Evolutionary conservation across 2,113 vertebrate species (phyloP).

Genomic region (Grammomys dolichurus): DNA sequence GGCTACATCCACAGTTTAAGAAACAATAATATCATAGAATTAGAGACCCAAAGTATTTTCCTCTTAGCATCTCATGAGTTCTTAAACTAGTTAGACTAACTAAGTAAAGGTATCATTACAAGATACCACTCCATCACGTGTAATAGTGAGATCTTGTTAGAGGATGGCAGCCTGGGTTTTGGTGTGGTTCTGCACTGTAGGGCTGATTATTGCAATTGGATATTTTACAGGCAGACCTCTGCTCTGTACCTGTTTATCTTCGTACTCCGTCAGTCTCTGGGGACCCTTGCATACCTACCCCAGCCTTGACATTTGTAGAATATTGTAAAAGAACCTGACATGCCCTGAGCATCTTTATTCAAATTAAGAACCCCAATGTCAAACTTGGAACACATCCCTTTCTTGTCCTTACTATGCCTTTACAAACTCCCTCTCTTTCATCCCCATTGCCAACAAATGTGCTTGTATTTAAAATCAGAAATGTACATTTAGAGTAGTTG

Average conservation of each 20-base stretch:
- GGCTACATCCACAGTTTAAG: neutral
- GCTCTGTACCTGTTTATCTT: neutral
- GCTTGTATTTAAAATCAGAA: neutral
- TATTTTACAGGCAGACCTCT: neutral
- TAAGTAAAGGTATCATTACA: neutral
- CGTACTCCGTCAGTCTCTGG: neutral
- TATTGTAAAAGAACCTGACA: neutral
- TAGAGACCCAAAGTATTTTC: neutral
- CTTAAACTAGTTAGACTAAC: neutral
- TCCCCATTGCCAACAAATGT: neutral
- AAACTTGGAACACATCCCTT: neutral
- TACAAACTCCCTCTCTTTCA: neutral
- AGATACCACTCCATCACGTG: too few relatives aligned
- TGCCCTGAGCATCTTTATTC: neutral
- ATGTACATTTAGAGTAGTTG: neutral
- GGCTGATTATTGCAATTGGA: neutral
- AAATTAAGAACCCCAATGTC: neutral
- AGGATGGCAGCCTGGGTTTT: neutral
- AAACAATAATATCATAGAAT: neutral
- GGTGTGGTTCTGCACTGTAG: neutral
- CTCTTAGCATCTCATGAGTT: neutral
- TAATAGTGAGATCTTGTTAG: neutral
- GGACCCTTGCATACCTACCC: fast-evolving
- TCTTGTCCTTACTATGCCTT: neutral
- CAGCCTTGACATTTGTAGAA: neutral